A percentile compares a stretch with the other conserved stretches of the same genome.
Conservation (phyloP, 2,888 invertebrate genomes). For the Pseudococcus viburni region DNA sequence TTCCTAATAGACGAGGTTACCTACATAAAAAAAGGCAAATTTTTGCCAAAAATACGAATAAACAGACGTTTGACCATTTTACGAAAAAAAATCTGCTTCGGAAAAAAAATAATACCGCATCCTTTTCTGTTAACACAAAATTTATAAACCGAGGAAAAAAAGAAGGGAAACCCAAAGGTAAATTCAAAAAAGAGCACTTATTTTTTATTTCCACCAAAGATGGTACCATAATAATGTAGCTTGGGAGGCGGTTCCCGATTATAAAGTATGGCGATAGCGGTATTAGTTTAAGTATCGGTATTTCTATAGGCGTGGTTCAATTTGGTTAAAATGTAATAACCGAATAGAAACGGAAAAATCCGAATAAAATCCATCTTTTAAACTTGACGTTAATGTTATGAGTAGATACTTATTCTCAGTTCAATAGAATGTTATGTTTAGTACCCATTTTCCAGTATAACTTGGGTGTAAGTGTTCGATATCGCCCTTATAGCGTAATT, state of each 20-base stretch:
- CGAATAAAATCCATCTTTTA: slow-evolving; percentile 27
- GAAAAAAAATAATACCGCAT: background rate
- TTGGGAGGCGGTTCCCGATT: slow-evolving; percentile 40
- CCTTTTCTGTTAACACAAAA: background rate
- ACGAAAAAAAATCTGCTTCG: background rate
- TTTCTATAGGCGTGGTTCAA: slow-evolving; percentile 50
- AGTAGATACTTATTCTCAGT: slow-evolving; percentile 14
- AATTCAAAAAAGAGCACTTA: background rate
- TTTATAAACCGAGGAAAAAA: background rate
- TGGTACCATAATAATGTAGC: background rate
- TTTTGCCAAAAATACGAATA: no score
- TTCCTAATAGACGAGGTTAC: no score
- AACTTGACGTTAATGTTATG: slow-evolving; percentile 18
- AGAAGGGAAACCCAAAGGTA: background rate
- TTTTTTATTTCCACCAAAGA: slow-evolving; percentile 2
- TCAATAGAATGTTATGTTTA: slow-evolving; percentile 12
- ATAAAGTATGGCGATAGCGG: slow-evolving; percentile 25
- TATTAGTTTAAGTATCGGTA: slow-evolving; percentile 50
- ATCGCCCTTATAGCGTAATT: background rate
- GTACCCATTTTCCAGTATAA: background rate
- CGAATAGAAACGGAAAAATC: slow-evolving; percentile 24
- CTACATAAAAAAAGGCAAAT: no score
- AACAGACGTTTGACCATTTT: no score
- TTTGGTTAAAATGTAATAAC: slow-evolving; percentile 45
- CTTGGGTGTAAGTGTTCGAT: background rate